phyloP scores from a whole-genome alignment of 2,888 invertebrate genomes.

The Pristionchus fissidentatus region DNA sequence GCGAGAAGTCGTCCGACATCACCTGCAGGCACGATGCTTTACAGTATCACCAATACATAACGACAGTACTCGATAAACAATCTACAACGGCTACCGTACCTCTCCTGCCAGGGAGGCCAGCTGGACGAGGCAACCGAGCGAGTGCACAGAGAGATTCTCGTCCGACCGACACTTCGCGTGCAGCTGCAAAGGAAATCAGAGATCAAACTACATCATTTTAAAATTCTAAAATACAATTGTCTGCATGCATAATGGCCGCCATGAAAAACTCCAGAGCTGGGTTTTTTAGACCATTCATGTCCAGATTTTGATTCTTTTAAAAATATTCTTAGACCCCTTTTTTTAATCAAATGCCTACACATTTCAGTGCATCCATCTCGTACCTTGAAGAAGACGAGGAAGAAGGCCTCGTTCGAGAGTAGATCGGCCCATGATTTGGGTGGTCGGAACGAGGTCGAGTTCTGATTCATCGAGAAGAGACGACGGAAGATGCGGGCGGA shows the following conservation, averaged over 20 bases:
- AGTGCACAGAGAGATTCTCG: constrained; percentile 85
- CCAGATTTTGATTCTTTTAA: background rate
- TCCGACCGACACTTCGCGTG: constrained; percentile 87
- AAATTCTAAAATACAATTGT: background rate
- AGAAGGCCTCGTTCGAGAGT: constrained; percentile 84
- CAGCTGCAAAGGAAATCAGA: constrained; percentile 71
- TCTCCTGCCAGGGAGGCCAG: constrained; percentile 83
- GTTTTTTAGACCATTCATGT: background rate
- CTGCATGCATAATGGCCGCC: background rate
- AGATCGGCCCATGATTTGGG: constrained; percentile 85
- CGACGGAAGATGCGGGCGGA: constrained; percentile 60
- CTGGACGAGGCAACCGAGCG: constrained; percentile 87
- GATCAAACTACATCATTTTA: background rate
- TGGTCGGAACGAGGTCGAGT: constrained; percentile 77
- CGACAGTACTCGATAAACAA: background rate
- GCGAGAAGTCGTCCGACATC: constrained; percentile 53
- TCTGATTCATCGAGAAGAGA: constrained; percentile 70
- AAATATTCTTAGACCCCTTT: background rate
- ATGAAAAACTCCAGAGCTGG: background rate
- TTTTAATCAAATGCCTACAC: too few relatives aligned
- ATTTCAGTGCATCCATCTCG: background rate
- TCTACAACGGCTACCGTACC: constrained; percentile 69
- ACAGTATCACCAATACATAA: background rate
- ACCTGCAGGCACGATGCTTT: constrained; percentile 24
- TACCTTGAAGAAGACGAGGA: constrained; percentile 86